These are phyloP conservation scores for Gyrodactylus bullatarudis DNA, from an alignment of 1,140 invertebrate species.

Conservation along the genomic window DNA sequence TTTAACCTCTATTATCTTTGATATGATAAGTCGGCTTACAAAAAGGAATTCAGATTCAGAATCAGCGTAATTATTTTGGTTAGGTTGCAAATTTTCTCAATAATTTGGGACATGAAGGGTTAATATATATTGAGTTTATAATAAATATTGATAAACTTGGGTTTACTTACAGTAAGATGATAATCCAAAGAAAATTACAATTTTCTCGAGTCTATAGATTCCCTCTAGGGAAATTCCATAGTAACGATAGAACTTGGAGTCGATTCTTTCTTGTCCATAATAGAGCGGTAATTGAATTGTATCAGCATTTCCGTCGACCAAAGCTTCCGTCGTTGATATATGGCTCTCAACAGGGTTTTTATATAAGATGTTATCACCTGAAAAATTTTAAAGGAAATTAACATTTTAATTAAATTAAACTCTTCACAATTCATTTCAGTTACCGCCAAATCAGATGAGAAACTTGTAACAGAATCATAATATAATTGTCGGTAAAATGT, in stretches of 20 bases:
- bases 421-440: no score
- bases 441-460: no score
- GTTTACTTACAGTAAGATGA: background rate
- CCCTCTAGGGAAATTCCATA: background rate
- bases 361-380: background rate
- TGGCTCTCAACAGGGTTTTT: background rate
- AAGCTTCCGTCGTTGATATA: background rate
- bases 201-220: background rate
- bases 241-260: background rate
- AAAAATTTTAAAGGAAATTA: background rate
- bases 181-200: background rate
- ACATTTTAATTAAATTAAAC: background rate
- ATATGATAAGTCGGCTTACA: no score
- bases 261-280: no score
- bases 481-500: no score
- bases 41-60: no score
- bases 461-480: no score
- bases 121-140: background rate
- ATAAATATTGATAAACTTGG: no score
- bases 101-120: background rate
- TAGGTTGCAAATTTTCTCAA: background rate
- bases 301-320: background rate
- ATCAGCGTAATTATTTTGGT: no score
- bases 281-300: background rate
- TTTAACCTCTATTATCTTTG: no score